Evolutionary conservation across 2,888 invertebrate genomes (phyloP).

Genomic region (Macrosiphum euphorbiae): DNA sequence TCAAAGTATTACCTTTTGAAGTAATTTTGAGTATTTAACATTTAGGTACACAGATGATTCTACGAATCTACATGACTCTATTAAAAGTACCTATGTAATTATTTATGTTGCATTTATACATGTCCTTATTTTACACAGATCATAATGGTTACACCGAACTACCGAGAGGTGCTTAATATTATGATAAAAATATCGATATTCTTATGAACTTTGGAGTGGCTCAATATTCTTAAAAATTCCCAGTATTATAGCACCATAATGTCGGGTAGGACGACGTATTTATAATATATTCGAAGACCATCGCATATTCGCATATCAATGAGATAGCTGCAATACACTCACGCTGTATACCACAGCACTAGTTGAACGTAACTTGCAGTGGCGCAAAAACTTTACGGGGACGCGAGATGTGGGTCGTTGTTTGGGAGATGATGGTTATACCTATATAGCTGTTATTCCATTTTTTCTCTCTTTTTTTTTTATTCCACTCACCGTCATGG

Average conservation of each 20-base stretch:
- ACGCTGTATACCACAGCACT: not conserved
- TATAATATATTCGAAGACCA: not conserved
- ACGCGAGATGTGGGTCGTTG: not conserved
- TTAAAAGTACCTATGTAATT: no score
- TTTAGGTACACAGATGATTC: no score
- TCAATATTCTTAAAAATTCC: not conserved
- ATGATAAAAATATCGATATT: no score
- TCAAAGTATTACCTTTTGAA: no score
- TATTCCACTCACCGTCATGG: not conserved
- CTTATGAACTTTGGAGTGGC: not conserved
- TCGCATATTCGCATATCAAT: not conserved
- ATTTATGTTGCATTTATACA: no score
- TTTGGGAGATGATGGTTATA: not conserved
- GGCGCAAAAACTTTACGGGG: not conserved
- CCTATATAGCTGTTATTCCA: not conserved
- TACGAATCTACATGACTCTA: no score
- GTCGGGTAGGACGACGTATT: not conserved
- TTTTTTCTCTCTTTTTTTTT: not conserved
- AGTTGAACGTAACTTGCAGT: not conserved
- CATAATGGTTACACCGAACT: no score
- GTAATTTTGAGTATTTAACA: no score
- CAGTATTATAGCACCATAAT: not conserved
- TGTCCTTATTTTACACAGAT: no score
- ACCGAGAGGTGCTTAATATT: no score
- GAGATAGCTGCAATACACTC: not conserved